These are phyloP conservation scores for Pseudolaguvia tuberculata DNA, from an alignment of 2,113 vertebrate species.

Conservation along the genomic window DNA sequence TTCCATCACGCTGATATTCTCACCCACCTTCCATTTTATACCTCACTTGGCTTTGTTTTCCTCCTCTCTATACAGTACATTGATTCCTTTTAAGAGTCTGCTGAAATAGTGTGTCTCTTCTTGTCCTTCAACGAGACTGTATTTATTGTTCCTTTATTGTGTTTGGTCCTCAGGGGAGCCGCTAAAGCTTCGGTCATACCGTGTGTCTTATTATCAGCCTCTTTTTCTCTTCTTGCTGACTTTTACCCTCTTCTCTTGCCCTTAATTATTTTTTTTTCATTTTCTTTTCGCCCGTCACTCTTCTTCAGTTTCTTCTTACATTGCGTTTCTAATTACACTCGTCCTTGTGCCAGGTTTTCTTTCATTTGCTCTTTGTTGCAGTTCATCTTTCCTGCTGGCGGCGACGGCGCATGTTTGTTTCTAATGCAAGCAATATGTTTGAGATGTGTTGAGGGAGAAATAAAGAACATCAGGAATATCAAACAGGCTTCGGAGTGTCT, in stretches of 20 bases:
- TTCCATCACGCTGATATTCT: neutral
- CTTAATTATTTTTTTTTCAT: neutral
- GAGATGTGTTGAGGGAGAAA: neutral
- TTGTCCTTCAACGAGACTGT: slow-evolving; percentile 19
- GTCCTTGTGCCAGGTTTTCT: neutral
- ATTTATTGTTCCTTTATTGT: slow-evolving; percentile 20
- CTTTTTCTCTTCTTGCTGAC: neutral
- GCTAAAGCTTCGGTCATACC: slow-evolving; percentile 7
- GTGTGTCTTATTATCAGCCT: neutral
- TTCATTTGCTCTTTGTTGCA: neutral
- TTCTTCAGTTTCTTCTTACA: neutral
- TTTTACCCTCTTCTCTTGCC: too few species aligned
- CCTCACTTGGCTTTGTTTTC: neutral
- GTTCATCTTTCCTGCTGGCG: neutral
- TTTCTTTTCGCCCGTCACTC: neutral
- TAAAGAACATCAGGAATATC: neutral
- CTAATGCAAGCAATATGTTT: neutral
- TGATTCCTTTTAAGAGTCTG: slow-evolving; percentile 19
- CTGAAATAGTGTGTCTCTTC: neutral
- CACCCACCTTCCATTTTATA: neutral
- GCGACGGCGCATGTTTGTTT: neutral
- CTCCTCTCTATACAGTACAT: neutral
- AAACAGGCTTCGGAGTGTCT: neutral
- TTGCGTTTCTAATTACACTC: neutral
- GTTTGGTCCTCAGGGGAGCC: slow-evolving; percentile 11